These are phyloP conservation scores for Kryptolebias ocellatus DNA, from an alignment of 2,797 vertebrate species.

Conservation along the genomic window DNA sequence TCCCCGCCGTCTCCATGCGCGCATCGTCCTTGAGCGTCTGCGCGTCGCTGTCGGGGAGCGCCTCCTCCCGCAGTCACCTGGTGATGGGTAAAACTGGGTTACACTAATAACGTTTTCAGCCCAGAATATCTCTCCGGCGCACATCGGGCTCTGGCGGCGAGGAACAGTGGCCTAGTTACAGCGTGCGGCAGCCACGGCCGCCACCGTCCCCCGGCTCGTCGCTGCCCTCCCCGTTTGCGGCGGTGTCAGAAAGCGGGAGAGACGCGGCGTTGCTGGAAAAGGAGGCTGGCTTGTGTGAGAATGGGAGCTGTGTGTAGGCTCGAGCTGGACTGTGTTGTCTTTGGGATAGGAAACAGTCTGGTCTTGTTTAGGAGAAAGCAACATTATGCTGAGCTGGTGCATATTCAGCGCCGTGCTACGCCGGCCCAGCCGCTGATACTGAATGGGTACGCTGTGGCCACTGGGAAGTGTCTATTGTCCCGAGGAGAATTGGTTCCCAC, in stretches of 20 bases:
- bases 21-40: conserved; percentile 64
- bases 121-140: conserved; percentile 68
- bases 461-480: conserved; percentile 81
- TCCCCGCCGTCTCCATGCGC: conserved; percentile 11
- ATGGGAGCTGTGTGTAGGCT: conserved; percentile 67
- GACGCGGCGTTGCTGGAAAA: conserved; percentile 51
- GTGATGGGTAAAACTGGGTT: conserved; percentile 80
- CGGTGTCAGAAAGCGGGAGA: conserved; percentile 35
- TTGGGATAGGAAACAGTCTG: conserved; percentile 78
- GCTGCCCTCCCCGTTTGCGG: conserved; percentile 49
- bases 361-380: conserved; percentile 79
- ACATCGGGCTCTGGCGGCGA: conserved; percentile 48
- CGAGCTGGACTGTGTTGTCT: conserved; percentile 74
- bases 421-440: conserved; percentile 73
- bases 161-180: conserved; percentile 69
- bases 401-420: conserved; percentile 66
- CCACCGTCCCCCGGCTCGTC: conserved; percentile 60
- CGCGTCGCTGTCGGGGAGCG: conserved; percentile 50
- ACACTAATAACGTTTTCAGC: conserved; percentile 77
- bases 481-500: conserved; percentile 81
- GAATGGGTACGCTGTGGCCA: conserved; percentile 75
- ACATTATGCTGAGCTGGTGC: conserved; percentile 75
- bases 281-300: conserved; percentile 66
- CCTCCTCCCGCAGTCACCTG: conserved; percentile 74
- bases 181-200: conserved; percentile 40